Conservation (phyloP, 30 jellyfish, hydroid and myxozoan species). For the Pseudorhiza aurosa region DNA sequence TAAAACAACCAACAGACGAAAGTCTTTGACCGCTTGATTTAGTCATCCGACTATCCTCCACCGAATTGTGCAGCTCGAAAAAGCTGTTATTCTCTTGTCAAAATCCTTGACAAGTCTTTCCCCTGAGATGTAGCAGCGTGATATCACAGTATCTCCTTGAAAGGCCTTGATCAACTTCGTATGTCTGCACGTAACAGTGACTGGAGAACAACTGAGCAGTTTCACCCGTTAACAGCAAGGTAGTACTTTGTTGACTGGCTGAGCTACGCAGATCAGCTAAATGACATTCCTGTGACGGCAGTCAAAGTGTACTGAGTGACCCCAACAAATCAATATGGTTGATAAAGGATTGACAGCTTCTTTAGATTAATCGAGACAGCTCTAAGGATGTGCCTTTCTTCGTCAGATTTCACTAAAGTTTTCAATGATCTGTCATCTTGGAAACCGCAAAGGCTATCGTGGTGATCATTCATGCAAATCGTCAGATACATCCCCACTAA, state of each 20-base stretch:
- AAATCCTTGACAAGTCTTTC: neutral
- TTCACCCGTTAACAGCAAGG: constrained; percentile 22
- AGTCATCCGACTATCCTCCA: too few relatives aligned
- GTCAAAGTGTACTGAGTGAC: constrained; percentile 48
- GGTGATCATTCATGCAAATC: constrained; percentile 46
- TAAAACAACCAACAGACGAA: too few relatives aligned
- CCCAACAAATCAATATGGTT: constrained; percentile 63
- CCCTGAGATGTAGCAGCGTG: constrained; percentile 10
- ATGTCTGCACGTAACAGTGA: constrained; percentile 12
- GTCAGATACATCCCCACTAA: constrained; percentile 1
- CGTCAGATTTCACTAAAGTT: constrained; percentile 68
- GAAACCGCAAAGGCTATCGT: constrained; percentile 66
- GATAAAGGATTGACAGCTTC: constrained; percentile 71
- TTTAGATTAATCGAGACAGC: constrained; percentile 51
- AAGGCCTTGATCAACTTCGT: neutral
- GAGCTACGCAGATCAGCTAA: constrained; percentile 33
- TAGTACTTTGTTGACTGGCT: constrained; percentile 23
- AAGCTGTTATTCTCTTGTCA: too few relatives aligned
- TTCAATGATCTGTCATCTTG: constrained; percentile 67
- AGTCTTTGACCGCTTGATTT: too few relatives aligned
- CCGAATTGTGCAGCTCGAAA: too few relatives aligned
- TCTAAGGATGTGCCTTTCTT: constrained; percentile 49
- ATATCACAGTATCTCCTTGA: constrained; percentile 33
- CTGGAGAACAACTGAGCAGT: constrained; percentile 35
- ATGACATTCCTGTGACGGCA: constrained; percentile 50